phyloP scores from a whole-genome alignment of 2,888 invertebrate genomes.

The Chelonus formosanus region DNA sequence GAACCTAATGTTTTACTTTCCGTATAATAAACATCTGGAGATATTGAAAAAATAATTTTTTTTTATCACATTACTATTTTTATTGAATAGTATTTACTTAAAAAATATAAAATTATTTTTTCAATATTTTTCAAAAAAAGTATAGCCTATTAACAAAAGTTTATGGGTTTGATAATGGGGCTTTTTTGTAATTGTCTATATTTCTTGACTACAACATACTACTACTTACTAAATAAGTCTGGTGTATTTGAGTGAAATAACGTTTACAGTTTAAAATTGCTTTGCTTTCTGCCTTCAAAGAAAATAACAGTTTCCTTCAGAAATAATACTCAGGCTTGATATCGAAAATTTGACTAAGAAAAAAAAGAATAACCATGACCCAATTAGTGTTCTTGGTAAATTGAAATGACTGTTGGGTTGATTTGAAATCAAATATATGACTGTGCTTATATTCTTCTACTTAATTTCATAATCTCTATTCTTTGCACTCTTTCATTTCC shows the following conservation, averaged over 20 bases:
- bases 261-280: conserved; percentile 6
- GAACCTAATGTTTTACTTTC: too few species aligned
- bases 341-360: neutral
- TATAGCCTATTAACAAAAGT: too few species aligned
- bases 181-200: neutral
- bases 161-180: too few species aligned
- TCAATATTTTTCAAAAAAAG: too few species aligned
- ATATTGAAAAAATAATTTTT: too few species aligned
- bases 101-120: too few species aligned
- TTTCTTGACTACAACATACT: neutral
- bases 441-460: conserved; percentile 9
- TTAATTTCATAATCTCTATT: conserved; percentile 11
- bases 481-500: conserved; percentile 12
- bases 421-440: conserved; percentile 5
- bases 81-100: too few species aligned
- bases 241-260: neutral
- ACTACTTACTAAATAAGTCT: neutral
- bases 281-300: neutral
- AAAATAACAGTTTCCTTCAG: conserved; percentile 13
- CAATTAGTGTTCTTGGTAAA: conserved; percentile 19
- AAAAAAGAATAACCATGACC: conserved; percentile 23
- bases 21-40: too few species aligned
- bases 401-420: conserved; percentile 10
- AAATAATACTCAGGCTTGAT: conserved; percentile 12
- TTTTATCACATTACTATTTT: too few species aligned